Evolutionary conservation across 2,888 invertebrate genomes (phyloP).

Genomic region (Steinernema hermaphroditum): DNA sequence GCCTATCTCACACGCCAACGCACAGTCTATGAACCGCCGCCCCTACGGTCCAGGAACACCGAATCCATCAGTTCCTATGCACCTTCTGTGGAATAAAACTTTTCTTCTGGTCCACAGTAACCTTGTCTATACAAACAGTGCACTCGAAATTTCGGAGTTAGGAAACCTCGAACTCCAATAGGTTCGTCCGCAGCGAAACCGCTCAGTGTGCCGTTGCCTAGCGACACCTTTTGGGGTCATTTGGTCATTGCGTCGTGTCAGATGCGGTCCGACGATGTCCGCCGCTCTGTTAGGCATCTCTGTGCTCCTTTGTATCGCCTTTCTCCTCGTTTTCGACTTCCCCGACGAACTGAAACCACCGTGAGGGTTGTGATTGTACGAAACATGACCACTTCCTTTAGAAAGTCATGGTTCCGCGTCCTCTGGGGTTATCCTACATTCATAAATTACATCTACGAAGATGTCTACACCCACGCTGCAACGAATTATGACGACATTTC

Average conservation of each 20-base stretch:
- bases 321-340: background rate
- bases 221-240: background rate
- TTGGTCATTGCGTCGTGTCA: background rate
- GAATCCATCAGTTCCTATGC: background rate
- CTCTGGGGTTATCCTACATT: constrained; percentile 14
- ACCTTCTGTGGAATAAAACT: constrained; percentile 1
- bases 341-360: background rate
- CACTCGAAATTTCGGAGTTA: background rate
- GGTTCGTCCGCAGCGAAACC: too few species aligned
- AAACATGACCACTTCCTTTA: background rate
- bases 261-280: background rate
- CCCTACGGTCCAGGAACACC: background rate
- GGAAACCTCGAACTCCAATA: background rate
- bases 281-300: background rate
- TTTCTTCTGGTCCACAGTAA: too few species aligned
- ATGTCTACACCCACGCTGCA: background rate
- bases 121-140: too few species aligned
- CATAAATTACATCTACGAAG: background rate
- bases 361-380: background rate
- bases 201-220: too few species aligned
- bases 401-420: background rate
- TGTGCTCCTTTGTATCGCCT: background rate
- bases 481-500: background rate
- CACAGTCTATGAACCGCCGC: background rate
- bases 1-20: background rate